phyloP scores from a whole-genome alignment of 2,113 vertebrate genomes.

The Eurypyga helias region DNA sequence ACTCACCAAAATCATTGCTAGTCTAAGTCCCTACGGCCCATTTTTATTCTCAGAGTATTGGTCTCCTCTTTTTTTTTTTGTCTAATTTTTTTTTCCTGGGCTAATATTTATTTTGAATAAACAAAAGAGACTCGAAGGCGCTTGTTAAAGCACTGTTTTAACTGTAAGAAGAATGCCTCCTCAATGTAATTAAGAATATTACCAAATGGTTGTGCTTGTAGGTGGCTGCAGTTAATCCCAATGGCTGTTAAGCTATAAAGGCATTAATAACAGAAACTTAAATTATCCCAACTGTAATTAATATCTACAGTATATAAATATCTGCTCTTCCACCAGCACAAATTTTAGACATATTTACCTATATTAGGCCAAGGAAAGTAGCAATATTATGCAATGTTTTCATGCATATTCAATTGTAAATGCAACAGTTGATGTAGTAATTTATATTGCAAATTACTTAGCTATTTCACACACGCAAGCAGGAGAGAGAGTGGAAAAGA shows the following conservation, averaged over 20 bases:
- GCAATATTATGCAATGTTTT: constrained; percentile 41
- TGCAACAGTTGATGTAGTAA: constrained; percentile 51
- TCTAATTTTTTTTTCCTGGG: neutral
- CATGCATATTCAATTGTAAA: constrained; percentile 48
- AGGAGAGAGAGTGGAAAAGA: constrained; percentile 8
- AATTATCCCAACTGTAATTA: constrained; percentile 71
- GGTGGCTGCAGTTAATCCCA: constrained; percentile 42
- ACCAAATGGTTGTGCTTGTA: neutral
- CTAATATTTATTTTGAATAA: constrained; percentile 55
- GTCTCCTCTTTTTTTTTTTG: neutral
- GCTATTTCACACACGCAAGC: constrained; percentile 24
- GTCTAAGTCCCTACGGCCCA: constrained; percentile 6
- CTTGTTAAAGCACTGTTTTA: constrained; percentile 30
- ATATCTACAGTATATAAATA: constrained; percentile 64
- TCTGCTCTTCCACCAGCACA: constrained; percentile 23
- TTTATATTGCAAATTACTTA: constrained; percentile 59
- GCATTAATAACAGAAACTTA: constrained; percentile 70
- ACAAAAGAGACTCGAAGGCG: neutral
- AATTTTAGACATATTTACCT: constrained; percentile 61
- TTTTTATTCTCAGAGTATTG: neutral
- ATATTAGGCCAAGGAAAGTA: constrained; percentile 15
- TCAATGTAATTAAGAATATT: constrained; percentile 59
- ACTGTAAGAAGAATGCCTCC: neutral
- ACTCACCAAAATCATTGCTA: constrained; percentile 74
- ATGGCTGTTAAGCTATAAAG: constrained; percentile 16